These are phyloP conservation scores for Microchrysa polita DNA, from an alignment of 2,888 invertebrate species.

Conservation along the genomic window DNA sequence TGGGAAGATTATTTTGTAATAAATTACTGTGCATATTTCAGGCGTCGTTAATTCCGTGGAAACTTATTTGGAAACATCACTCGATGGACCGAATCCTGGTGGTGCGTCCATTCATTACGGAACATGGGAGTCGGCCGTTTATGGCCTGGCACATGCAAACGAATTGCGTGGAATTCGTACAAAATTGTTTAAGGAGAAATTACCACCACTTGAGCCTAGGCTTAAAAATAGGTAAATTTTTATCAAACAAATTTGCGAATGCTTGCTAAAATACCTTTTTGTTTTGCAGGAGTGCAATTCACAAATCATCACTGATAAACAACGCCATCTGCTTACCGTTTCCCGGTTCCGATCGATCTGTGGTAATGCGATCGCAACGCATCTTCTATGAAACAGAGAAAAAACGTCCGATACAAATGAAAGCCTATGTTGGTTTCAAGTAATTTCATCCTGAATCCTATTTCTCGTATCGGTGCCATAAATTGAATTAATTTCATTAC, in stretches of 20 bases:
- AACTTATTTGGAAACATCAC: conserved; percentile 70
- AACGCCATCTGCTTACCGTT: conserved; percentile 78
- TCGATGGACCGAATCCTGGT: conserved; percentile 55
- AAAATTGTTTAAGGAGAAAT: conserved; percentile 72
- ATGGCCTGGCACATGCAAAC: conserved; percentile 73
- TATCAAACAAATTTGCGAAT: conserved; percentile 41
- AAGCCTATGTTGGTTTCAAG: conserved; percentile 74
- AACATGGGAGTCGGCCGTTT: conserved; percentile 89
- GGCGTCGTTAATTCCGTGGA: conserved; percentile 81
- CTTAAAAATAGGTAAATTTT: conserved; percentile 67
- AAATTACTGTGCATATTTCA: conserved; percentile 15
- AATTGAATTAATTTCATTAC: conserved; percentile 48
- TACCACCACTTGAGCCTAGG: conserved; percentile 73
- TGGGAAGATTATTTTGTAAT: conserved; percentile 4
- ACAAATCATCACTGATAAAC: conserved; percentile 64
- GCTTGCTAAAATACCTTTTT: conserved; percentile 28
- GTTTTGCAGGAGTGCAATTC: conserved; percentile 63
- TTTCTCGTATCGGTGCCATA: too few relatives aligned
- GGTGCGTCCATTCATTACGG: conserved; percentile 77
- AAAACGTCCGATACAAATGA: conserved; percentile 80
- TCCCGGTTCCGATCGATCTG: conserved; percentile 83
- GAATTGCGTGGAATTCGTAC: conserved; percentile 74
- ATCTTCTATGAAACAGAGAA: conserved; percentile 74
- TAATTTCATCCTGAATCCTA: conserved; percentile 53
- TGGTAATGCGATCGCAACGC: conserved; percentile 84